Base-by-base conservation (phyloP, 2,113 vertebrate species). In the Ictalurus punctatus region DNA sequence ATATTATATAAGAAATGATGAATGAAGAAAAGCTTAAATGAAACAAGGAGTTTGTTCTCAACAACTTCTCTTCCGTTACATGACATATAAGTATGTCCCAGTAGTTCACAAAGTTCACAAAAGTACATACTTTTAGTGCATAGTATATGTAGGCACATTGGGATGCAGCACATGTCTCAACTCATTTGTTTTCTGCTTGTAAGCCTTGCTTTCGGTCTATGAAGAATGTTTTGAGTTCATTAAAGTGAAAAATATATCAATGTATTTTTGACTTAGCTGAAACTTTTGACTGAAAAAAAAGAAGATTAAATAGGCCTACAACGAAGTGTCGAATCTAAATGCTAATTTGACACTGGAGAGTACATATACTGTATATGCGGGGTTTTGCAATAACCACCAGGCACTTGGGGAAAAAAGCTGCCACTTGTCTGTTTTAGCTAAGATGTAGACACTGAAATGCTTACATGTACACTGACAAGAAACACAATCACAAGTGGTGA, bases 381-480 rank as follows among this genome's bases (percentile, higher is more conserved):
- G 21, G 30, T 30, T 34, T 34, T 71, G 16, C 25, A 44, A 44
- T 44, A 76, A 76, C 73, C 44, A 27, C 25, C 25, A 52, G 10
- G 44, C 10, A 27, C 40, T 48, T 48, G 23, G 25, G 25, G 23
- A 23, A 48, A 78, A 52, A 78, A 52, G 9, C 40, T 52, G 74
- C 34, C 12, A 12, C 74, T 78, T 78, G 74, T 78, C 74, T n/a
- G 27, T 80, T 56, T 80, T n/a, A 78, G 40, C 48, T 78, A 78
- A 27, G 3, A 80, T 56, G 21, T 30, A 80, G 27, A 30, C 25
- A 6, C 27, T 6, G 27, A 80, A 54, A 54, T 3, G 17, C 58
- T 80, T 56, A 80, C 44, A 80, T 44, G 48, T 48, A 54, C 25
- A 34, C n/a, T 34, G n/a, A 78, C 79, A 81, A 19, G n/a, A 80